Percentiles rank a stretch among this genome's conserved stretches.
Evolutionary conservation across 2,113 vertebrate species (phyloP).

Genomic region (Aramus guarauna): DNA sequence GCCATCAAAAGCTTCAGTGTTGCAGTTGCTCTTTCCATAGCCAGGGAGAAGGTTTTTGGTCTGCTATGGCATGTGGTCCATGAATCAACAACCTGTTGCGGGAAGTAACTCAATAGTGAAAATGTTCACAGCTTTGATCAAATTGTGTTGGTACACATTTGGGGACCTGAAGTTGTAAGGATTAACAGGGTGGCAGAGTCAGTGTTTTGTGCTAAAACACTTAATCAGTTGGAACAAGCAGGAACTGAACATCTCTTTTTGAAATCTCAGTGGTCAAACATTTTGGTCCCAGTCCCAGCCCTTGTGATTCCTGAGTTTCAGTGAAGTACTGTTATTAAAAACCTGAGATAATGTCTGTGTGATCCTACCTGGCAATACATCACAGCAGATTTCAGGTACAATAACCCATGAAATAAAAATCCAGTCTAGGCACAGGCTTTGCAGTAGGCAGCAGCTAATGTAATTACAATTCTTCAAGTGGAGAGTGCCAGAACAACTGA

Average conservation of each 20-base stretch:
- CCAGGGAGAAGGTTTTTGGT: background rate
- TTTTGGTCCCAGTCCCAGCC: background rate
- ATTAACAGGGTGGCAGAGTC: background rate
- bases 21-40: background rate
- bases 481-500: background rate
- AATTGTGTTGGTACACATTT: background rate
- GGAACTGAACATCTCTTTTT: background rate
- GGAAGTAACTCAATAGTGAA: conserved; percentile 5
- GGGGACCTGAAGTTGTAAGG: background rate
- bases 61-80: background rate
- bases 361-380: background rate
- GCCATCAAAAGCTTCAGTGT: background rate
- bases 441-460: background rate
- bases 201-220: background rate
- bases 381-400: background rate
- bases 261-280: background rate
- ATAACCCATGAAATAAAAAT: background rate
- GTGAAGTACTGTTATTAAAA: background rate
- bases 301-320: background rate
- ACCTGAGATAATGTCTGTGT: background rate
- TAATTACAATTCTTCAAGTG: background rate
- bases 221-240: background rate
- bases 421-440: background rate
- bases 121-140: background rate
- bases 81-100: background rate